Percentiles rank a stretch among this genome's conserved stretches.
Conservation (phyloP, 2,888 invertebrate genomes). For the Melinaea menophilus region DNA sequence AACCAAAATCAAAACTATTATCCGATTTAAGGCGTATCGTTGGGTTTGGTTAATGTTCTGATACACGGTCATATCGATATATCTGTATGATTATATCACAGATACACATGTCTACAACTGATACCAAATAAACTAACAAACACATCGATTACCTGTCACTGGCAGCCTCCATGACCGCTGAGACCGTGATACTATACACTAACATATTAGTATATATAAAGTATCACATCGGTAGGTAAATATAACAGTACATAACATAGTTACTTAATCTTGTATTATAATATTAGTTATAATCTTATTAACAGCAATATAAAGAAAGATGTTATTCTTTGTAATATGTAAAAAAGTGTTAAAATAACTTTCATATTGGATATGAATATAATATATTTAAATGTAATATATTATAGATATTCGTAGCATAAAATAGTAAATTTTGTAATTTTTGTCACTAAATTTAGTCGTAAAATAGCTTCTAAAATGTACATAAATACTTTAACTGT, state of each 20-base stretch:
- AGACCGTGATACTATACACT: constrained; percentile 33
- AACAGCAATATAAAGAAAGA: too few species aligned
- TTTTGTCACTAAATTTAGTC: too few species aligned
- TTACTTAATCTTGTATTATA: too few species aligned
- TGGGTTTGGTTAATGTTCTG: constrained; percentile 44
- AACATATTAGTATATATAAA: constrained; percentile 4
- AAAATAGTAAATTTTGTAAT: too few species aligned
- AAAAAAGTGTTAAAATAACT: too few species aligned
- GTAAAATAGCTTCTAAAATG: too few species aligned
- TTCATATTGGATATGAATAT: too few species aligned
- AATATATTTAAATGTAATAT: too few species aligned
- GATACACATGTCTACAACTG: constrained; percentile 65
- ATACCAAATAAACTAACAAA: constrained; percentile 73
- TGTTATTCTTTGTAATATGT: too few species aligned
- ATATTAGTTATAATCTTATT: too few species aligned
- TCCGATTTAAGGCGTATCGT: constrained; percentile 7
- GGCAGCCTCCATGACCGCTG: constrained; percentile 64
- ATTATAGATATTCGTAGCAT: too few species aligned
- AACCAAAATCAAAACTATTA: constrained; percentile 5
- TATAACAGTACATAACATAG: not conserved
- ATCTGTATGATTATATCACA: constrained; percentile 65
- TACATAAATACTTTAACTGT: too few species aligned
- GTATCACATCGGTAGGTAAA: not conserved
- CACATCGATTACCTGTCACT: constrained; percentile 76
- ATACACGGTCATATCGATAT: constrained; percentile 58